Base-by-base conservation (phyloP, 2,113 vertebrate genomes). In the Triplophysa tibetana region DNA sequence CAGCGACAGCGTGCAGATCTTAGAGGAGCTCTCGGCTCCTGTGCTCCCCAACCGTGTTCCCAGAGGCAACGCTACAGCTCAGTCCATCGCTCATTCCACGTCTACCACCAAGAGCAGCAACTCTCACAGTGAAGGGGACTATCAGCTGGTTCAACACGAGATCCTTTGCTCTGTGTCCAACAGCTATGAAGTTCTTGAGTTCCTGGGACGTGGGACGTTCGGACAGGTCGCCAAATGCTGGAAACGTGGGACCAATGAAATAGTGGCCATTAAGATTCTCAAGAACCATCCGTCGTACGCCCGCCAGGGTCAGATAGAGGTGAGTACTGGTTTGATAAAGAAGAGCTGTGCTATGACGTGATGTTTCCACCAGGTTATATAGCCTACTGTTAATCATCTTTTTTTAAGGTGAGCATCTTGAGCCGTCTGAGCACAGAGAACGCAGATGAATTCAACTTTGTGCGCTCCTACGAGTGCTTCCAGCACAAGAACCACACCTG, bases 401-500 rank as follows among this genome's bases (percentile, higher is more conserved):
- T 43, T 61, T 6, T 24, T 1, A 12, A 99, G 93, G 97, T 99
- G 88, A 97, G 96, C 93, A 99, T 99, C 88, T 94, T 99, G 17
- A 97, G 96, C 82, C 92, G 97, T 70, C 90, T 99, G 78, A 99
- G 97, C 93, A 96, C 96, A 0, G 97, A 99, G 88, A 99, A 98
- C 52, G 97, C 97, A 0, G 97, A 98, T 0, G 97, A 99, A 77
- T 99, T 97, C 85, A 99, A 99, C 89, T 99, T 99, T 1, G 97
- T 98, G 74, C 96, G 96, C 83, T 98, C 97, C 1, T 98, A 98
- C 0, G 97, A 99, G 90, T 99, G 97, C 89, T 99, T 99, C 93
- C 97, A 99, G 90, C 97, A 99, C 92, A 99, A 99, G 94, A 99
- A 96, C 92, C 97, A 99, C 86, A 99, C 97, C 79, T 99, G 97